Percentiles rank a stretch among this genome's conserved stretches.
These are phyloP conservation scores for Eclectus roratus DNA, from an alignment of 2,113 vertebrate species.

Conservation along the genomic window DNA sequence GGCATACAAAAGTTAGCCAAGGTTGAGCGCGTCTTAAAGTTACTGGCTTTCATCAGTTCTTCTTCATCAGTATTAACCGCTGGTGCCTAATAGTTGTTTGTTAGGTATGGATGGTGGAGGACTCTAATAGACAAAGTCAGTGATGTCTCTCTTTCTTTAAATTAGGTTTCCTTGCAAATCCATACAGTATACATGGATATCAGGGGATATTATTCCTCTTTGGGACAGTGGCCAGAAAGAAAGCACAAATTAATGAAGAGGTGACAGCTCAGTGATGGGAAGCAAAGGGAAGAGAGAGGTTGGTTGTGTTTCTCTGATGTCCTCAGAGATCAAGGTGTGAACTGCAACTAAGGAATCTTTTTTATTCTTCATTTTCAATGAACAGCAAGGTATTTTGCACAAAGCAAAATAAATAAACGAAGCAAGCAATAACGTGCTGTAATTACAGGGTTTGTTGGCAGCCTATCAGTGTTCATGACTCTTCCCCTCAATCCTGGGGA, in stretches of 20 bases:
- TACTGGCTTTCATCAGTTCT: neutral
- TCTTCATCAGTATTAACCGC: neutral
- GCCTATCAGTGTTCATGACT: neutral
- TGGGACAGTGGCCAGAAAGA: neutral
- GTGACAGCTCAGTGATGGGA: neutral
- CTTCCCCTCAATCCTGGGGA: neutral
- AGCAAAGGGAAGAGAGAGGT: neutral
- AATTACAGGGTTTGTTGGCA: neutral
- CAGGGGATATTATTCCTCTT: neutral
- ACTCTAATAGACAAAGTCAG: neutral
- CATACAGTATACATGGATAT: neutral
- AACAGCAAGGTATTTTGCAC: neutral
- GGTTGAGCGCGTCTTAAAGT: neutral
- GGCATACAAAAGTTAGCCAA: neutral
- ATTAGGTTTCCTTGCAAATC: neutral
- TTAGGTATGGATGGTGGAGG: neutral
- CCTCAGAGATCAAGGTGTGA: neutral
- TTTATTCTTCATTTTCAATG: neutral
- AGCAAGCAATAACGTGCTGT: neutral
- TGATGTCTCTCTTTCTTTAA: neutral
- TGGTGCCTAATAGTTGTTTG: neutral
- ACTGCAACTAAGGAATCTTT: neutral
- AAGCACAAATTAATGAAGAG: neutral
- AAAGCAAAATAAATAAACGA: neutral
- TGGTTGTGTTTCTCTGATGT: neutral